Evolutionary conservation across 2,113 vertebrate species (phyloP).

Genomic region (Cardinalis cardinalis): DNA sequence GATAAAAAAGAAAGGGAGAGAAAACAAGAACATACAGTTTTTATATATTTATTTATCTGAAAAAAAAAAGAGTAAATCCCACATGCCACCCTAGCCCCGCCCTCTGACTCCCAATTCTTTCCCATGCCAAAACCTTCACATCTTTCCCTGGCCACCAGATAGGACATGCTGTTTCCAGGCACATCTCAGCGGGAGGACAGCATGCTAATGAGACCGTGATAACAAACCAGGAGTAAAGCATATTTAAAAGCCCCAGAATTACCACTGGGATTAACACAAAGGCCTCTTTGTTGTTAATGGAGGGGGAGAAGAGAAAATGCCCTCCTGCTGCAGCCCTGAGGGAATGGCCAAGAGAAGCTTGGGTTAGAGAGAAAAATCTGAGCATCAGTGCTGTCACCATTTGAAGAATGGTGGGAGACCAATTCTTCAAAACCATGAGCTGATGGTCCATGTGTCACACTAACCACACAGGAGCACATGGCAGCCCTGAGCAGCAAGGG

Average conservation of each 20-base stretch:
- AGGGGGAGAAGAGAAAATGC: not conserved
- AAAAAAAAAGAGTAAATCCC: not conserved
- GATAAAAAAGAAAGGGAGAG: not conserved
- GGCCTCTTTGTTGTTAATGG: not conserved
- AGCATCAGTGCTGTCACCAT: not conserved
- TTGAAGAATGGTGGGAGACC: not conserved
- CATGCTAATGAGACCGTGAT: slow-evolving; percentile 7
- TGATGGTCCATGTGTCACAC: not conserved
- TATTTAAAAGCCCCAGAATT: slow-evolving; percentile 1
- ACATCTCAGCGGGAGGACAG: not conserved
- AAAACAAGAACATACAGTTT: not conserved
- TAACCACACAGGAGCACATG: accelerated
- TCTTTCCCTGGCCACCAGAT: not conserved
- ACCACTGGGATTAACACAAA: slow-evolving; percentile 39
- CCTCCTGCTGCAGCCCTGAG: not conserved
- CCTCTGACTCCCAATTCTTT: not conserved
- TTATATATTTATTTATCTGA: not conserved
- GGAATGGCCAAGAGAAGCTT: not conserved
- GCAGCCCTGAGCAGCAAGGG: not conserved
- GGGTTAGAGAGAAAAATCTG: not conserved
- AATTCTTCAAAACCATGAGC: not conserved
- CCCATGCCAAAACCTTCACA: not conserved
- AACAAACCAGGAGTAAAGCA: not conserved
- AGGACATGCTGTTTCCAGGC: not conserved
- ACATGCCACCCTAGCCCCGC: not conserved